These are phyloP conservation scores for Platalea minor DNA, from an alignment of 2,797 vertebrate species.

Conservation along the genomic window DNA sequence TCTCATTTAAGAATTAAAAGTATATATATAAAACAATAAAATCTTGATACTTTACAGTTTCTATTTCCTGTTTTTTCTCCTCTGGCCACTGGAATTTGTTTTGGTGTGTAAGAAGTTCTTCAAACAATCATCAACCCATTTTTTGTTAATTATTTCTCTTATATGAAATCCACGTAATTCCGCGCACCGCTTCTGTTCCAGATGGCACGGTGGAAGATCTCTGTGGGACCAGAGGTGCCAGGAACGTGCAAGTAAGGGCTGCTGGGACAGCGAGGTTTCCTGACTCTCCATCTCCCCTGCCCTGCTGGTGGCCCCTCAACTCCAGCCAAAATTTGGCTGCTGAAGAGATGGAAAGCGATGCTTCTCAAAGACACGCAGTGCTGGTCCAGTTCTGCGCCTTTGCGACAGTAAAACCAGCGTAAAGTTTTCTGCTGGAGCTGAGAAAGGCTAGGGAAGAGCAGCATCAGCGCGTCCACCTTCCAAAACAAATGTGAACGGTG, in stretches of 20 bases:
- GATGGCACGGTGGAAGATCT: not conserved
- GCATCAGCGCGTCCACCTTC: not conserved
- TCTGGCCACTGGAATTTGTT: not conserved
- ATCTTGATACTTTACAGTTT: constrained; percentile 68
- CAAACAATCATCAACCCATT: not conserved
- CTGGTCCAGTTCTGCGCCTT: not conserved
- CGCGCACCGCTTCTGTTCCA: not conserved
- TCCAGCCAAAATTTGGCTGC: not conserved
- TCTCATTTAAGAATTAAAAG: constrained; percentile 67
- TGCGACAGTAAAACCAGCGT: not conserved
- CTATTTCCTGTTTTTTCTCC: not conserved
- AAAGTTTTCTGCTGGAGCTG: not conserved
- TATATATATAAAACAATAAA: constrained; percentile 73
- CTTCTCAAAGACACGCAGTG: not conserved
- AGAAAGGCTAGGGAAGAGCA: not conserved
- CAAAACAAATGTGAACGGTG: not conserved
- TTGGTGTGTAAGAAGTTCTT: not conserved
- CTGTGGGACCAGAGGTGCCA: not conserved
- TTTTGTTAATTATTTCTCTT: not conserved
- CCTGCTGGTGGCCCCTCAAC: not conserved
- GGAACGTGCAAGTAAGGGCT: not conserved
- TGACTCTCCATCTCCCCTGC: not conserved
- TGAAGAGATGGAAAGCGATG: not conserved
- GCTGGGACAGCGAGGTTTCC: not conserved
- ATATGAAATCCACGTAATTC: rapidly evolving